Conservation (phyloP, 2,797 vertebrate genomes). For the Monodelphis domestica region DNA sequence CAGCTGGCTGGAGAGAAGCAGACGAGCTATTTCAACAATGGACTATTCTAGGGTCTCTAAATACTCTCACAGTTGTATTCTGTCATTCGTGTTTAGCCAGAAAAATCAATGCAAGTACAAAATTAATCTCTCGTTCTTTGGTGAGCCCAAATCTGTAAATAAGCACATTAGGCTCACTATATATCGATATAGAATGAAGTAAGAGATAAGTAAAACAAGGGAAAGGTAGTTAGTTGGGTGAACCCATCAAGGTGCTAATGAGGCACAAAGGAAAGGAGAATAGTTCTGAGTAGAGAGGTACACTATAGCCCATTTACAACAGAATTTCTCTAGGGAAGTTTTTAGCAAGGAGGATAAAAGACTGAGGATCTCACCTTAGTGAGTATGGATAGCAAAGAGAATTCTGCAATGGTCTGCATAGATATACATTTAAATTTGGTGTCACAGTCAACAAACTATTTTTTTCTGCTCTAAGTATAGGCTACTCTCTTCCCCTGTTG, state of each 20-base stretch:
- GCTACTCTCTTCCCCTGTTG: not conserved
- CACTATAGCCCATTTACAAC: not conserved
- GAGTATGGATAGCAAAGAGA: not conserved
- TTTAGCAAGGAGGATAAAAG: not conserved
- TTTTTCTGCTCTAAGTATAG: not conserved
- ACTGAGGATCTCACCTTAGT: not conserved
- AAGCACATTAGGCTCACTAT: not conserved
- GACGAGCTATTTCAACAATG: not conserved
- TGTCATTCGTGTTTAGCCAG: not conserved
- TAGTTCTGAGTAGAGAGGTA: no score
- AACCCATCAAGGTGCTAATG: not conserved
- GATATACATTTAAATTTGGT: not conserved
- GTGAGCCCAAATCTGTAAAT: not conserved
- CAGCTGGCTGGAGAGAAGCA: not conserved
- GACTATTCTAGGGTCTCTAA: not conserved
- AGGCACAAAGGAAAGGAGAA: not conserved
- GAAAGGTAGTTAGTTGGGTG: not conserved
- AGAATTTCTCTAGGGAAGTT: not conserved
- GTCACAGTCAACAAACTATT: not conserved
- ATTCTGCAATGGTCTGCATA: not conserved
- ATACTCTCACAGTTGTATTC: not conserved
- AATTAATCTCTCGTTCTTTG: not conserved
- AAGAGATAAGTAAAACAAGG: not conserved
- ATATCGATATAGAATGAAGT: not conserved
- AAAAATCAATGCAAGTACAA: not conserved